These are phyloP conservation scores for Papilio helenus DNA, from an alignment of 1,140 invertebrate genomes.

Conservation along the genomic window DNA sequence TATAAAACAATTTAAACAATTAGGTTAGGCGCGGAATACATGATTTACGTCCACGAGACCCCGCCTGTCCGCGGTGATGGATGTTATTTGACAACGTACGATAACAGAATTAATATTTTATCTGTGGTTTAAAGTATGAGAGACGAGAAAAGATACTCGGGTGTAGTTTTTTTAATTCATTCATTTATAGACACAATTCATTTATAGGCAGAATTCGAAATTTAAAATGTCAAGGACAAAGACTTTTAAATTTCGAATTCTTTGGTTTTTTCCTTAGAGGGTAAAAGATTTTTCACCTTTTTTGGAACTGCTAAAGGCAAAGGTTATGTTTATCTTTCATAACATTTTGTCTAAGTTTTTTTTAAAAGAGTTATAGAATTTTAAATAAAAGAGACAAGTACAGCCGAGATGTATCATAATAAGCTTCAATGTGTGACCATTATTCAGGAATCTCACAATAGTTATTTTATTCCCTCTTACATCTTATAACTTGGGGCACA, in stretches of 20 bases:
- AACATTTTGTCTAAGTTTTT: background rate
- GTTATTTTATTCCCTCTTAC: background rate
- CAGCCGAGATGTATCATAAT: background rate
- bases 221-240: background rate
- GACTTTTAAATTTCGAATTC: background rate
- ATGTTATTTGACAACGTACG: slow-evolving; percentile 51
- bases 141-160: background rate
- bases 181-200: background rate
- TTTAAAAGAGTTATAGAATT: background rate
- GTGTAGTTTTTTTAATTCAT: background rate
- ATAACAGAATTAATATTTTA: slow-evolving; percentile 46
- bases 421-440: background rate
- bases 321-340: background rate
- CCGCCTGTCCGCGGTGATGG: slow-evolving; percentile 66
- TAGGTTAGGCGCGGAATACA: slow-evolving; percentile 50
- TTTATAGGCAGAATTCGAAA: too few species aligned
- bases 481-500: slow-evolving; percentile 36
- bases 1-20: slow-evolving; percentile 56
- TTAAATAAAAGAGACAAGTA: background rate
- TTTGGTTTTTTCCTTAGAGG: background rate
- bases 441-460: background rate
- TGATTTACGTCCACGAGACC: slow-evolving; percentile 61
- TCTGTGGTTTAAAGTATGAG: slow-evolving; percentile 36
- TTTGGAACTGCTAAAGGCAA: background rate
- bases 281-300: background rate